Conservation (phyloP, 2,888 invertebrate genomes). For the Apotomis capreana region DNA sequence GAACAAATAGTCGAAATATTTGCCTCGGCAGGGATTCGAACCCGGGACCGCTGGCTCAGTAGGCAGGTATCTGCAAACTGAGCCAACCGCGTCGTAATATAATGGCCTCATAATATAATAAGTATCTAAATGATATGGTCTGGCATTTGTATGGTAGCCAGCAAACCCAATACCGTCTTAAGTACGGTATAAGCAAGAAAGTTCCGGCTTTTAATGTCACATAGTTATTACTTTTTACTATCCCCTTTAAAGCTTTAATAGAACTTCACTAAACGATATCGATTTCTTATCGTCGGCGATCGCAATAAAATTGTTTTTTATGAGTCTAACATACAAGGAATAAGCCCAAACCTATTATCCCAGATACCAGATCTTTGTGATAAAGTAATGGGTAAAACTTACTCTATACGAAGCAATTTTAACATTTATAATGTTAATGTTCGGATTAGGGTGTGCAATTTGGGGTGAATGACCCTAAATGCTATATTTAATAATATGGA, state of each 20-base stretch:
- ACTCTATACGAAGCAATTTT: background rate
- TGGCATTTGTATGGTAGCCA: slow-evolving; percentile 20
- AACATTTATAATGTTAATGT: background rate
- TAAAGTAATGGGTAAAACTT: background rate
- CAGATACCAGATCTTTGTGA: slow-evolving; percentile 4
- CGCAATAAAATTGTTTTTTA: slow-evolving; percentile 16
- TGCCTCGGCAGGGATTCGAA: too few relatives aligned
- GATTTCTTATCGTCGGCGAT: slow-evolving; percentile 28
- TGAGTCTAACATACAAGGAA: background rate
- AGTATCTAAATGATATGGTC: background rate
- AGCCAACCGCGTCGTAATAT: too few relatives aligned
- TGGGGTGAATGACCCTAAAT: too few relatives aligned
- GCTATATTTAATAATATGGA: too few relatives aligned
- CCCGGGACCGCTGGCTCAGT: too few relatives aligned
- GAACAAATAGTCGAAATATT: too few relatives aligned
- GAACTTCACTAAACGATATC: slow-evolving; percentile 33
- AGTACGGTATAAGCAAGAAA: slow-evolving; percentile 32
- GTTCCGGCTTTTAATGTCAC: slow-evolving; percentile 33
- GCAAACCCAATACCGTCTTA: background rate
- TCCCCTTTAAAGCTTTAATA: slow-evolving; percentile 21
- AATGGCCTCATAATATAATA: too few relatives aligned
- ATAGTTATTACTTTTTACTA: slow-evolving; percentile 37
- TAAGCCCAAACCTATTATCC: background rate
- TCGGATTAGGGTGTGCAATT: too few relatives aligned
- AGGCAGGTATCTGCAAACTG: too few relatives aligned